Percentiles rank a stretch among this genome's conserved stretches.
Conservation (phyloP, 2,113 vertebrate genomes). For the Girardinichthys multiradiatus region DNA sequence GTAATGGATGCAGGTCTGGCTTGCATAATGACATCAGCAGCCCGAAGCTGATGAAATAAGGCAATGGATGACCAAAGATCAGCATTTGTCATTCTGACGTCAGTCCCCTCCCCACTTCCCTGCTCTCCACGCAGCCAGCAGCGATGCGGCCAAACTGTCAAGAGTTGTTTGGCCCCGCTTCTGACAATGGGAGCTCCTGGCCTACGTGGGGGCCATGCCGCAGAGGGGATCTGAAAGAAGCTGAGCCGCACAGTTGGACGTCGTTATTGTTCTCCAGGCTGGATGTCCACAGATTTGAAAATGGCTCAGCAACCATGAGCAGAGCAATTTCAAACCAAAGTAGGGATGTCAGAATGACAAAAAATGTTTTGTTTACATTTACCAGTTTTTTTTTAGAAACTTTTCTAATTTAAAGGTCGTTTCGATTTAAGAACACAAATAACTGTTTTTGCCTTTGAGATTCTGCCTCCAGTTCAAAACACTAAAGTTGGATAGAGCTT, state of each 20-base stretch:
- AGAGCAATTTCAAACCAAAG: background rate
- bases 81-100: conserved; percentile 68
- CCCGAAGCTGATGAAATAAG: conserved; percentile 48
- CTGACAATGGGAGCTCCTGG: conserved; percentile 73
- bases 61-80: conserved; percentile 59
- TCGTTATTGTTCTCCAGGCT: conserved; percentile 60
- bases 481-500: background rate
- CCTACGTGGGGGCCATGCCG: conserved; percentile 8
- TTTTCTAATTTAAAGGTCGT: background rate
- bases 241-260: conserved; percentile 54
- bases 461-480: background rate
- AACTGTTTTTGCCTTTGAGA: background rate
- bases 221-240: conserved; percentile 35
- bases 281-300: conserved; percentile 23
- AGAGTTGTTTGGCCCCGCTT: conserved; percentile 48
- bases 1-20: conserved; percentile 62
- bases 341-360: background rate
- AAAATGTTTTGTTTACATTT: background rate
- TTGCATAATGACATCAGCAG: conserved; percentile 68
- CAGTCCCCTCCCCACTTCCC: conserved; percentile 22
- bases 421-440: background rate
- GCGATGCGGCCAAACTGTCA: conserved; percentile 41
- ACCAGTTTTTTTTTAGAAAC: background rate
- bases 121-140: conserved; percentile 36
- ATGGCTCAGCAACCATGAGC: conserved; percentile 28